Evolutionary conservation across 2,797 vertebrate species (phyloP).

Genomic region (Ctenochaetus hawaiiensis): DNA sequence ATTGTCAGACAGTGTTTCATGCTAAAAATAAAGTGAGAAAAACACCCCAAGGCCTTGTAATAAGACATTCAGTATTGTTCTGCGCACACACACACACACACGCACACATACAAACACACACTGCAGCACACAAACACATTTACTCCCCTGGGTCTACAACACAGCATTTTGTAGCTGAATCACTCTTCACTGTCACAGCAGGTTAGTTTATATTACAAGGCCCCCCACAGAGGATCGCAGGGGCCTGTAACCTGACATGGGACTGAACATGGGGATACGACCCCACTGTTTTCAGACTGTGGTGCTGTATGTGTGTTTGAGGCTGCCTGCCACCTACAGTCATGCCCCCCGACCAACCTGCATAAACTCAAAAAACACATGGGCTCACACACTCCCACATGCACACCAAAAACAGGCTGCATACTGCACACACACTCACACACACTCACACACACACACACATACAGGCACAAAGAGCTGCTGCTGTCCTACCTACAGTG

Average conservation of each 20-base stretch:
- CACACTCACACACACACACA: conserved; percentile 4
- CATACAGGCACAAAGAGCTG: conserved; percentile 22
- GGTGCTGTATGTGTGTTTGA: conserved; percentile 49
- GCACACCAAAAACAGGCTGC: not conserved
- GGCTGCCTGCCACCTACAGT: conserved; percentile 53
- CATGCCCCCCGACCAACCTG: conserved; percentile 27
- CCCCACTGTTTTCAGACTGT: conserved; percentile 46
- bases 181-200: conserved; percentile 79
- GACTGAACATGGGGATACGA: conserved; percentile 41
- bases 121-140: conserved; percentile 39
- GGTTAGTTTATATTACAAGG: conserved; percentile 78
- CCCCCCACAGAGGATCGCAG: conserved; percentile 64
- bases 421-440: conserved; percentile 12
- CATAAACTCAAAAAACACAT: conserved; percentile 19
- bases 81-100: conserved; percentile 30
- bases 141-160: conserved; percentile 59
- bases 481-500: conserved; percentile 39
- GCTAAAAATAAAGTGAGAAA: conserved; percentile 74
- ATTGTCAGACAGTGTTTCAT: conserved; percentile 63
- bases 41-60: conserved; percentile 64
- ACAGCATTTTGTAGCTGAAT: conserved; percentile 73
- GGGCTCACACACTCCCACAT: not conserved
- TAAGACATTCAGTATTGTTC: conserved; percentile 61
- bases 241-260: conserved; percentile 54
- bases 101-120: conserved; percentile 10